Conservation (phyloP, 2,113 vertebrate genomes). For the Ptilonorhynchus violaceus region DNA sequence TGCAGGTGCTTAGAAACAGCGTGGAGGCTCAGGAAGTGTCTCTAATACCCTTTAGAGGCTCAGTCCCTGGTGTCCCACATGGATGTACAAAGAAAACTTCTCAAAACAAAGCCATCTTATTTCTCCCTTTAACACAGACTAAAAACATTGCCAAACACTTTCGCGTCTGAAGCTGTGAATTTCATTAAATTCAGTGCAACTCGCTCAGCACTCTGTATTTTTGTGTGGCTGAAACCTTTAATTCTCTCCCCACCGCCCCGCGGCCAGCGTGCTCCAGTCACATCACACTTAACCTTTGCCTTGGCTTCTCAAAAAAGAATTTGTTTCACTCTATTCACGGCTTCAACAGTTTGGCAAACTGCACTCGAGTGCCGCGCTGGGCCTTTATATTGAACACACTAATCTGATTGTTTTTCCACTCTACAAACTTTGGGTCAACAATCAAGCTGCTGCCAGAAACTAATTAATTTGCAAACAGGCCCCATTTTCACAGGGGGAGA, state of each 20-base stretch:
- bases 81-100: conserved; percentile 9
- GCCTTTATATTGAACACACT: conserved; percentile 79
- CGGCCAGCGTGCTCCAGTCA: conserved; percentile 65
- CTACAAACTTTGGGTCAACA: conserved; percentile 82
- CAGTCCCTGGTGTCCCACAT: not conserved
- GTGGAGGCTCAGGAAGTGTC: not conserved
- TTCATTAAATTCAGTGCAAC: conserved; percentile 62
- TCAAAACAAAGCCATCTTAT: conserved; percentile 40
- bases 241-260: not conserved
- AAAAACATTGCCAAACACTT: conserved; percentile 27
- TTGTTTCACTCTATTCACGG: conserved; percentile 76
- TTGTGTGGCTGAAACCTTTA: conserved; percentile 61
- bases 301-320: conserved; percentile 74
- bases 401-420: conserved; percentile 85
- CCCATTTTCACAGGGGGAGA: conserved; percentile 80
- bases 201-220: conserved; percentile 33
- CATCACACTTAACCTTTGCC: conserved; percentile 84
- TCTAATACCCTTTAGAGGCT: not conserved
- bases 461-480: conserved; percentile 86
- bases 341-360: conserved; percentile 75
- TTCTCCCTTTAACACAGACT: not conserved
- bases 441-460: conserved; percentile 82
- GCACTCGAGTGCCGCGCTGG: conserved; percentile 65
- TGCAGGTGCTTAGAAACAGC: conserved; percentile 11
- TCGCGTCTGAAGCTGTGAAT: conserved; percentile 3